Base-by-base conservation (phyloP, 1,140 invertebrate species). In the Panagrolaimus sp. region DNA sequence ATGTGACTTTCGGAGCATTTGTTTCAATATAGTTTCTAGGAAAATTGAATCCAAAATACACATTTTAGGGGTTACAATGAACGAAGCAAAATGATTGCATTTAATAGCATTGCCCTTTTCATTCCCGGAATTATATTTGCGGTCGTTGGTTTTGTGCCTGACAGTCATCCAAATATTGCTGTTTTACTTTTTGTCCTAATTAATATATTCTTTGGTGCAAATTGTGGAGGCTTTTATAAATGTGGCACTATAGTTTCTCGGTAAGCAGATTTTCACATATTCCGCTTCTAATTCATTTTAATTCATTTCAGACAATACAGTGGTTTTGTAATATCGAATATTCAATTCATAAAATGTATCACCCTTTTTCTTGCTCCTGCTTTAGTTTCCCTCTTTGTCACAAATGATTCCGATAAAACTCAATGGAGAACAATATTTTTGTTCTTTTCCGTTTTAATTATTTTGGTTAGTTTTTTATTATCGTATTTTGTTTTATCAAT, bases 281-380 rank as follows among this genome's bases (percentile, higher is more conserved):
- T 52, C 8, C 14, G 17, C 10, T 58, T 5, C 17, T 21, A 58
- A 21, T 24, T n/a, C 15, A n/a, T 9, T 24, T 12, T 10, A 28
- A 17, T 55, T 10, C 1, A 21, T 26, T 67, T 32, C 17, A 68
- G 67, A 12, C 67, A 68, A 24, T 68, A 68, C 47, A 68, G 47
- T 10, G 8, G 55, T 9, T 68, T 68, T 21, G 38, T 68, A 3
- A 32, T 26, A 14, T 68, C 67, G 7, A 62, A 21, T 46, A 62
- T 45, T n/a, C 67, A 68, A 24, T 68, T 68, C 21, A 68, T 68
- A 14, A 68, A 68, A 44, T 68, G 67, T 45, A 32, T 68, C 15
- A 46, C 67, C 17, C 43, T 68, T 12, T 68, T 68, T n/a, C 47
- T 68, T 10, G 67, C 55, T 0, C 67, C 67, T n/a, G 67, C 48